Percentiles rank a stretch among this genome's conserved stretches.
Evolutionary conservation across 2,113 vertebrate genomes (phyloP).

Genomic region (Ranitomeya imitator): DNA sequence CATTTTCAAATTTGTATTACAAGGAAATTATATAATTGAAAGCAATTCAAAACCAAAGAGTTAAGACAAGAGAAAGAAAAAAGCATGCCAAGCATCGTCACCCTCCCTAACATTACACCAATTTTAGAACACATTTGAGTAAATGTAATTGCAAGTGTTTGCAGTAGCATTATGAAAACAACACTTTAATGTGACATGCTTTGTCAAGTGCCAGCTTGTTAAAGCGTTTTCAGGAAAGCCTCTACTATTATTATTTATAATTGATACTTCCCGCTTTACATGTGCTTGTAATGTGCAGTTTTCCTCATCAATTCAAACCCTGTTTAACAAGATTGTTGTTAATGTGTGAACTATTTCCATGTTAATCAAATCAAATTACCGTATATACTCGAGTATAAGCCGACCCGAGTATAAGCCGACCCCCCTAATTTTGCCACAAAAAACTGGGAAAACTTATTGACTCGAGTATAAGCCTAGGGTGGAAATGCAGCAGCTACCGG

Average conservation of each 20-base stretch:
- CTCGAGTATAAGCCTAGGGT: no score
- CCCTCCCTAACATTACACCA: not conserved
- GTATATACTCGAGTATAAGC: no score
- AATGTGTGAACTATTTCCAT: constrained; percentile 51
- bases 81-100: not conserved
- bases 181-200: constrained; percentile 52
- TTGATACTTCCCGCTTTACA: constrained; percentile 38
- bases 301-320: constrained; percentile 28
- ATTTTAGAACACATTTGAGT: constrained; percentile 36
- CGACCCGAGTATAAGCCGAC: no score
- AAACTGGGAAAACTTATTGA: no score
- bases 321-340: constrained; percentile 41
- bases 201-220: constrained; percentile 47
- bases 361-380: constrained; percentile 45
- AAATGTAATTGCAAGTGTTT: constrained; percentile 42
- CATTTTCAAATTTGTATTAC: not conserved
- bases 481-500: no score
- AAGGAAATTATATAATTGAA: not conserved
- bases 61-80: not conserved
- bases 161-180: constrained; percentile 47
- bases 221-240: constrained; percentile 33
- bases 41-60: not conserved
- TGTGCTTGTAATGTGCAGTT: constrained; percentile 37
- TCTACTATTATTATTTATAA: constrained; percentile 46
- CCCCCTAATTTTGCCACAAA: no score